Base-by-base conservation (phyloP, 2,797 vertebrate species). In the Takifugu rubripes region DNA sequence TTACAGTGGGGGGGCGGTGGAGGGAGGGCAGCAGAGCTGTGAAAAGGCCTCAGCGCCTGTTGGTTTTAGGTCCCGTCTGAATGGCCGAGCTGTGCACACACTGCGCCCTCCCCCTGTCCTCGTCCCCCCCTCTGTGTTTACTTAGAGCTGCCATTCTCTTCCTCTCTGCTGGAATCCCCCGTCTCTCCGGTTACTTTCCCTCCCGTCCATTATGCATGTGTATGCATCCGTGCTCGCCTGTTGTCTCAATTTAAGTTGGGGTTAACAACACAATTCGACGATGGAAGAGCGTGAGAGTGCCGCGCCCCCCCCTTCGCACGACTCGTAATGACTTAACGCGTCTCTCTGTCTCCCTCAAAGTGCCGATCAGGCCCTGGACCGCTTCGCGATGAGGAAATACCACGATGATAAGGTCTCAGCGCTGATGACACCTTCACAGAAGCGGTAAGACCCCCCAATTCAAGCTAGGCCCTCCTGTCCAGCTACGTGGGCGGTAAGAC, bases 371-470 rank as follows among this genome's bases (percentile, higher is more conserved):
- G 96, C 96, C 24, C 87, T 98, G 48, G 95, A 98, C 85, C 94
- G 95, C 76, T 98, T 97, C 56, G 96, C 96, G 31, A 98, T 98
- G 96, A 96, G 96, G 90, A 98, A 97, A 80, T 98, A 94, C 88
- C 96, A 95, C 21, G 95, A 98, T 70, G 96, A 98, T 84, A 98
- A 98, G 87, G 93, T 98, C 71, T 95, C 94, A 17, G 87, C 91
- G 44, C 81, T 97, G 87, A 97, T 98, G 94, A 96, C 95, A 60
- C 96, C 96, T 0, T 98, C 96, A 31, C 96, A 98, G 87, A 97
- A 93, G 81, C 92, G 96, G 96, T 97, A 92, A 79, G 89, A 57
- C 64, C 65, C 44, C 21, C 44, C 66, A 74, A 79, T 58, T 68
- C 4, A 56, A 69, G 31, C 71, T 70, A 57, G 17, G 16, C 75